Percentiles rank a stretch among this genome's conserved stretches.
Conservation (phyloP, 2,888 invertebrate genomes). For the Spilosoma lubricipeda region DNA sequence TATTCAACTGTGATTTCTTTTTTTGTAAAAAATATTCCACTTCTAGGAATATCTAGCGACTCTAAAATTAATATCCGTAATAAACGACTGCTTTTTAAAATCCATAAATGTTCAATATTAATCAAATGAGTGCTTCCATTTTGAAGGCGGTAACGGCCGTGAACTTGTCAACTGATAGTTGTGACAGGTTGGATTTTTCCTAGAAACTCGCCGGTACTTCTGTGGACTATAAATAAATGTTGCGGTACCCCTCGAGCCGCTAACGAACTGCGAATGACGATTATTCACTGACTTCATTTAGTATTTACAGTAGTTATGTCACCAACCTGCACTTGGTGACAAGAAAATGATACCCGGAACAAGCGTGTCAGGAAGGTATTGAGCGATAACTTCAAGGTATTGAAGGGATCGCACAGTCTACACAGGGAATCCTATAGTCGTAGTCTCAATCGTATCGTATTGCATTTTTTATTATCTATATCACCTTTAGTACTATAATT, state of each 20-base stretch:
- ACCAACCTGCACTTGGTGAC: not conserved
- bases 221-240: slow-evolving; percentile 25
- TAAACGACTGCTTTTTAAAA: not conserved
- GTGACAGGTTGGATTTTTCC: slow-evolving; percentile 5
- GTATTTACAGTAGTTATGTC: slow-evolving; percentile 2
- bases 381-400: too few species aligned
- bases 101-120: not conserved
- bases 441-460: too few species aligned
- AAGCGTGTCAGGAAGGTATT: not conserved
- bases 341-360: not conserved
- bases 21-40: not conserved
- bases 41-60: not conserved
- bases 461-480: too few species aligned
- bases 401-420: too few species aligned
- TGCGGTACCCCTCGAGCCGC: not conserved
- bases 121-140: not conserved
- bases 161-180: slow-evolving; percentile 30
- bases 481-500: too few species aligned
- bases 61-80: not conserved
- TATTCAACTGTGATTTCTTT: not conserved
- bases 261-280: slow-evolving; percentile 20
- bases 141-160: slow-evolving; percentile 13
- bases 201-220: not conserved
- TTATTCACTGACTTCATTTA: slow-evolving; percentile 3
- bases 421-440: too few species aligned